Base-by-base conservation (phyloP, 2,797 vertebrate species). In the Ceryle rudis region DNA sequence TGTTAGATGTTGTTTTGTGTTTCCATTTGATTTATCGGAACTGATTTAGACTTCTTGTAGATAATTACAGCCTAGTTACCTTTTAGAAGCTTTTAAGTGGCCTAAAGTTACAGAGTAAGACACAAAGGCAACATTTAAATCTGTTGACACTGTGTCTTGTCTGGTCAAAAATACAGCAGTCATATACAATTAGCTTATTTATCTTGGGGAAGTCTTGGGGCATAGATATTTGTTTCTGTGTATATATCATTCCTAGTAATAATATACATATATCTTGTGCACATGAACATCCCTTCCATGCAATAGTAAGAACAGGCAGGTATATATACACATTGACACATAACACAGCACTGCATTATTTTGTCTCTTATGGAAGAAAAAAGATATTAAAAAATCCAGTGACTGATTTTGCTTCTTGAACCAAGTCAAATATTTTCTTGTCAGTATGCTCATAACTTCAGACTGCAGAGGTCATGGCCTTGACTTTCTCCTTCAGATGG, bases 391-490 rank as follows among this genome's bases (percentile, higher is more conserved):
- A 98, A 97, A 98, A 94, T 89, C 90, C 88, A 93, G 5, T 95
- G 97, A 97, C 97, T 90, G 97, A 98, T 98, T 98, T 97, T 97
- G 96, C 97, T 96, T 98, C 96, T 97, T 97, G 97, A 98, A 98
- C 98, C 97, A 98, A 98, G 98, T 97, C 98, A 98, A 98, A 98
- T 98, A 98, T 98, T 98, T 98, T 98, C 98, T 98, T 98, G 98
- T 98, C 98, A 98, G 97, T 97, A 96, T 69, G 93, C 97, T 98
- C 97, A 98, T 98, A 98, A 98, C 97, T 98, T 97, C 97, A 98
- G 97, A 96, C 96, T 97, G 92, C 95, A 94, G 95, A 97, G 98
- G 98, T 98, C 98, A 78, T 3, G 97, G 97, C 97, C 98, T 98
- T 97, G 95, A 97, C 98, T 97, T 97, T 98, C 97, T 97, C 97